Evolutionary conservation across 1,140 invertebrate species (phyloP).

Genomic region (Brachionus koreanus): DNA sequence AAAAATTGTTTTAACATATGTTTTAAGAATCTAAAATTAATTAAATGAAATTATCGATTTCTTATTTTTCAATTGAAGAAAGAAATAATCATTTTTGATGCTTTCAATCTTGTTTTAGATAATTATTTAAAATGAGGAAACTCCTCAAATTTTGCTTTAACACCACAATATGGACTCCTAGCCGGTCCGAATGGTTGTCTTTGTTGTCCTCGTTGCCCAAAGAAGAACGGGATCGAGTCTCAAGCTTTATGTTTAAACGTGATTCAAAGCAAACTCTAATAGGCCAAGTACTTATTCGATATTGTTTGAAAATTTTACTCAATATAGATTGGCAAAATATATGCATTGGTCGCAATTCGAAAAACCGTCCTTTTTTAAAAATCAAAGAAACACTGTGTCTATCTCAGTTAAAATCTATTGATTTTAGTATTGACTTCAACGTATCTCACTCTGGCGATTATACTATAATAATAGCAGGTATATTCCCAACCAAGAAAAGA

Average conservation of each 20-base stretch:
- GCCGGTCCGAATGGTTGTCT: neutral
- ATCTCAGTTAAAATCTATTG: constrained; percentile 39
- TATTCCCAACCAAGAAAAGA: neutral
- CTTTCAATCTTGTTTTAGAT: neutral
- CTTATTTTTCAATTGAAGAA: neutral
- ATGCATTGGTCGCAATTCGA: constrained; percentile 54
- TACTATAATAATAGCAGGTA: constrained; percentile 67
- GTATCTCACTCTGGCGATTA: constrained; percentile 84
- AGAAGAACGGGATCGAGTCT: neutral
- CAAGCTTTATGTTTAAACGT: neutral
- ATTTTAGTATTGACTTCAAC: constrained; percentile 68
- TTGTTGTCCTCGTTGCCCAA: neutral
- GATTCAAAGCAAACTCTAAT: constrained; percentile 24
- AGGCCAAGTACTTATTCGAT: constrained; percentile 17
- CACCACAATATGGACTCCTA: constrained; percentile 3
- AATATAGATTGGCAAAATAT: neutral
- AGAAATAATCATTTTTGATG: neutral
- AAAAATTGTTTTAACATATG: too few species aligned
- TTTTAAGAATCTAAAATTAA: neutral
- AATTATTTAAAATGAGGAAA: neutral
- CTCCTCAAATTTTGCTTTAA: constrained; percentile 36
- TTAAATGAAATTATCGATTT: neutral
- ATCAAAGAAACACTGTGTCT: constrained; percentile 14
- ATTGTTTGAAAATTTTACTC: neutral
- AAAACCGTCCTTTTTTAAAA: constrained; percentile 59